Evolutionary conservation across 92 coral and sea anemone genomes (phyloP).

Genomic region (Nematostella vectensis): DNA sequence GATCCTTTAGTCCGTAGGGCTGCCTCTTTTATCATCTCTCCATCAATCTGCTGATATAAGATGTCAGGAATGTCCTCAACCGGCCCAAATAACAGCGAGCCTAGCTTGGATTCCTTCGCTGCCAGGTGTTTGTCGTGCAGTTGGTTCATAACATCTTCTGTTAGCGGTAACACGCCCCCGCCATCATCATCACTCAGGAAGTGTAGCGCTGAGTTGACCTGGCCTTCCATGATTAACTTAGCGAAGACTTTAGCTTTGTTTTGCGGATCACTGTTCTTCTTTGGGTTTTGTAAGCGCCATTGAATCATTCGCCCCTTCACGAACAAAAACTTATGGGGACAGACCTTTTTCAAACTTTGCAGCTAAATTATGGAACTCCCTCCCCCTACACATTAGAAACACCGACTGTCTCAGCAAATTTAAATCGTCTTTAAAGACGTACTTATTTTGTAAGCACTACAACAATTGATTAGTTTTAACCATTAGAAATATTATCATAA

Average conservation of each 20-base stretch:
- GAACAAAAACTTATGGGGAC: too few relatives aligned
- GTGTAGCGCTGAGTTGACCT: slow-evolving; percentile 12
- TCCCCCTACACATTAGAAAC: too few relatives aligned
- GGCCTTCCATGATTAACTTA: slow-evolving; percentile 29
- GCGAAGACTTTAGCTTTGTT: slow-evolving; percentile 26
- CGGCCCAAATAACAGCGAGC: too few relatives aligned
- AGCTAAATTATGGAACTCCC: too few relatives aligned
- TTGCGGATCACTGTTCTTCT: slow-evolving; percentile 13
- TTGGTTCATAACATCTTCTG: slow-evolving; percentile 46
- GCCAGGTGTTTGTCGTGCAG: slow-evolving; percentile 38
- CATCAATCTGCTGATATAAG: slow-evolving; percentile 21
- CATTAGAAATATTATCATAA: too few relatives aligned
- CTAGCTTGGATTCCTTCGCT: slow-evolving; percentile 24
- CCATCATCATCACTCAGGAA: slow-evolving; percentile 28
- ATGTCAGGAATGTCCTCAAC: slow-evolving; percentile 21
- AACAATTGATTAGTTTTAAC: too few relatives aligned
- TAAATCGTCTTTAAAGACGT: too few relatives aligned
- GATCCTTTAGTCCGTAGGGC: slow-evolving; percentile 36
- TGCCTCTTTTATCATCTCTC: slow-evolving; percentile 36
- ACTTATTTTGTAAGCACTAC: too few relatives aligned
- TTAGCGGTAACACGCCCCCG: slow-evolving; percentile 28
- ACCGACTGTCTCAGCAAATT: too few relatives aligned
- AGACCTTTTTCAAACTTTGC: too few relatives aligned
- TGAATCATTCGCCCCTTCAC: too few relatives aligned
- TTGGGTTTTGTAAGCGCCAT: too few relatives aligned